phyloP scores from a whole-genome alignment of 2,797 vertebrate species.

The Oreochromis mossambicus region DNA sequence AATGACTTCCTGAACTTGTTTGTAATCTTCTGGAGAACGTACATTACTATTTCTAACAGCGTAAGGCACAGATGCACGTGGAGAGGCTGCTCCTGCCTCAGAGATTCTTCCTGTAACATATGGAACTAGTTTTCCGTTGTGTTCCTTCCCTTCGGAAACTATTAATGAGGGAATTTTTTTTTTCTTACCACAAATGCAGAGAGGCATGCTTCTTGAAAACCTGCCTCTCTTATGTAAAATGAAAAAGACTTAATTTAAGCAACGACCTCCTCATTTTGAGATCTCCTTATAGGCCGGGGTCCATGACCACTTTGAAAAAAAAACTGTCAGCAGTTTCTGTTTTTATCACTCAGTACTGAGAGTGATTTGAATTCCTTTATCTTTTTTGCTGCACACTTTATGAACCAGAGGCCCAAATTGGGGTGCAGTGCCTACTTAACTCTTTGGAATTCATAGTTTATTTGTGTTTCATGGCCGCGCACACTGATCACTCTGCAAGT shows the following conservation, averaged over 20 bases:
- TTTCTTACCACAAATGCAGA: constrained; percentile 5
- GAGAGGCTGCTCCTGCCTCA: constrained; percentile 22
- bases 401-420: constrained; percentile 1
- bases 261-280: background rate
- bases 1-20: background rate
- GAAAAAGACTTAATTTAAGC: background rate
- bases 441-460: constrained; percentile 26
- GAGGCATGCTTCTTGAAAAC: background rate
- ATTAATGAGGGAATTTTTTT: constrained; percentile 57
- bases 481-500: constrained; percentile 19
- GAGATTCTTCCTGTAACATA: constrained; percentile 59
- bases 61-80: constrained; percentile 29
- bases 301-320: background rate
- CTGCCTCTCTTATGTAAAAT: background rate
- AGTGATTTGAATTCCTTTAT: constrained; percentile 1
- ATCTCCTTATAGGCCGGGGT: background rate
- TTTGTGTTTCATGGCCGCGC: constrained; percentile 24
- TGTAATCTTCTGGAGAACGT: background rate
- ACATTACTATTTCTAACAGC: background rate
- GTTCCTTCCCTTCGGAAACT: constrained; percentile 55
- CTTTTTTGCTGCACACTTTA: background rate
- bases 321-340: background rate
- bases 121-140: constrained; percentile 45
- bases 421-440: constrained; percentile 3
- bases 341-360: background rate